Base-by-base conservation (phyloP, 2,888 invertebrate species). In the Meiosimyza platycephala region DNA sequence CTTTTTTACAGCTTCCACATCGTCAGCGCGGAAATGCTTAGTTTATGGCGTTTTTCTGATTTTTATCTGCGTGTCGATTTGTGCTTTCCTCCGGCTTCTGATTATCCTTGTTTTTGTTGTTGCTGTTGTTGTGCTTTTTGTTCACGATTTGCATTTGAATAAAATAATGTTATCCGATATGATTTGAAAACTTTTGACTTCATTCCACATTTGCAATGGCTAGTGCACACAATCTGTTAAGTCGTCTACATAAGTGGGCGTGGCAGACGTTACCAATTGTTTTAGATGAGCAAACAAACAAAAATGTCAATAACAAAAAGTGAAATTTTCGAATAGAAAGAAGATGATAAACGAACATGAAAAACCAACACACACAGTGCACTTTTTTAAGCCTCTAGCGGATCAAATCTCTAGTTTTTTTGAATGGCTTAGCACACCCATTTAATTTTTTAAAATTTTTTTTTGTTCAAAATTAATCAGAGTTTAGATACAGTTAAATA, bases 181-280 rank as follows among this genome's bases (percentile, higher is more conserved):
- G 71, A 66, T 71, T 63, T 54, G 57, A 81, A 81, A 83, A 84
- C 80, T 82, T 83, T 84, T 82, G 81, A 9, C n/a, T 16, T 6
- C 52, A 7, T 13, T n/a, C 5, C 6, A 18, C 16, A 6, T 11
- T 18, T 55, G 55, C 55, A 18, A n/a, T n/a, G 11, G n/a, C 55
- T 54, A 40, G 9, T 40, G 54, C 54, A 54, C 18, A 18, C 40
- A 40, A 9, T 40, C 40, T 40, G 9, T 40, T 40, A 4, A 40
- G 40, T 40, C 1, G 40, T 9, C 40, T 6, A 40, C 40, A 40
- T 9, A 40, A 40, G 33, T 62, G 62, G 62, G 62, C 33, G 40
- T 33, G 40, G 33, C 40, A 62, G 16, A 62, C 33, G n/a, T 18
- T 55, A 18, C 55, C 55, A 55, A 55, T 18, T 55, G 55, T 22